Evolutionary conservation across 2,113 vertebrate species (phyloP).

Genomic region (Peromyscus leucopus): DNA sequence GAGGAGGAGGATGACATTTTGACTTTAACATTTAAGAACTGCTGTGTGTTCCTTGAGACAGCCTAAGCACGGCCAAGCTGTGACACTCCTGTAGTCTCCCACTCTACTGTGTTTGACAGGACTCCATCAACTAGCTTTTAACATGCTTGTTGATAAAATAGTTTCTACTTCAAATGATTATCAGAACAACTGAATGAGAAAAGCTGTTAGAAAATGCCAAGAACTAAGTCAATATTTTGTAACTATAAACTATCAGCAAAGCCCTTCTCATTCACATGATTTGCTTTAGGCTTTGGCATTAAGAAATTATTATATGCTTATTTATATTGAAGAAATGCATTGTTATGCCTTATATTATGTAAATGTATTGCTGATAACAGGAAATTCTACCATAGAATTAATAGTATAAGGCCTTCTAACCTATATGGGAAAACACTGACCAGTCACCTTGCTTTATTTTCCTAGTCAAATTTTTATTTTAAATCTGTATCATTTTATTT

Average conservation of each 20-base stretch:
- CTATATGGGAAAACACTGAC: not conserved
- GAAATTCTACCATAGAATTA: not conserved
- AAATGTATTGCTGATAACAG: not conserved
- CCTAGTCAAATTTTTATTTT: not conserved
- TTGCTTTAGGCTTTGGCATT: slow-evolving; percentile 3
- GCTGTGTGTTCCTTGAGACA: not conserved
- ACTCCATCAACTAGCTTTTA: not conserved
- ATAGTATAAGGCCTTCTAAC: not conserved
- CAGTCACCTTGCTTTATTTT: not conserved
- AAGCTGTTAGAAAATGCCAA: not conserved
- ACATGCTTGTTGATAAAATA: not conserved
- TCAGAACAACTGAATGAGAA: not conserved
- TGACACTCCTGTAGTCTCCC: not conserved
- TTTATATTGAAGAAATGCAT: slow-evolving; percentile 26
- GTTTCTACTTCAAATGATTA: not conserved
- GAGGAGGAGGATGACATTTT: not conserved
- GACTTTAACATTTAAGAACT: not conserved
- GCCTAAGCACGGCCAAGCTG: not conserved
- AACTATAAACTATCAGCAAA: not conserved
- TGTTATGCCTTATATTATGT: not conserved
- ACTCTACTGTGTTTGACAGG: not conserved
- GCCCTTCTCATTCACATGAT: not conserved
- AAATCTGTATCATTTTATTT: slow-evolving; percentile 22
- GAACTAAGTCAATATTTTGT: not conserved
- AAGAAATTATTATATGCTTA: not conserved